These are phyloP conservation scores for Bambusicola thoracicus DNA, from an alignment of 2,113 vertebrate species.

Conservation along the genomic window DNA sequence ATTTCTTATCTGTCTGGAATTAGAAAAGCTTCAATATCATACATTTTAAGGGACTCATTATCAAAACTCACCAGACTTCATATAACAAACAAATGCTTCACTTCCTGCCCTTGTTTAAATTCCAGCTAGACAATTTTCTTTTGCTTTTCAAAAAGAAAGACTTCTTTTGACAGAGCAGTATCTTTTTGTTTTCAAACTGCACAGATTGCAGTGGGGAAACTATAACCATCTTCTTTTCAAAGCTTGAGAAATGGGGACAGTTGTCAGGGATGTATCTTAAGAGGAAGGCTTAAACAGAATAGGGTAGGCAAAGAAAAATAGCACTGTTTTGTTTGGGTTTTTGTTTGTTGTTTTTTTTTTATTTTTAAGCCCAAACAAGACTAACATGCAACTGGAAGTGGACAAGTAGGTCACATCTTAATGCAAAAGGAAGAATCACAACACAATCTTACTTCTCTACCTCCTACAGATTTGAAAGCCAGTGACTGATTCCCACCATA, in stretches of 20 bases:
- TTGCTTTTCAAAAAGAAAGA: constrained; percentile 5
- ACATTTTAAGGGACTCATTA: constrained; percentile 71
- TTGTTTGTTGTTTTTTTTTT: background rate
- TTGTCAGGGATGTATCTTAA: constrained; percentile 19
- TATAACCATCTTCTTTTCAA: background rate
- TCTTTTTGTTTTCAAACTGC: constrained; percentile 36
- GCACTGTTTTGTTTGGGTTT: background rate
- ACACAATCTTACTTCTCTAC: background rate
- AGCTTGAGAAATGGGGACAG: background rate
- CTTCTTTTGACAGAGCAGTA: background rate
- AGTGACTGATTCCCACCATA: background rate
- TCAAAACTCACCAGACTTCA: constrained; percentile 73
- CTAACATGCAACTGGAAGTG: background rate
- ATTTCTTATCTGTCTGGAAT: constrained; percentile 72
- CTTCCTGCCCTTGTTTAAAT: constrained; percentile 55
- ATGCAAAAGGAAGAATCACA: background rate
- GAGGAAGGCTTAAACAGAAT: background rate
- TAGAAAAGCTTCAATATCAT: constrained; percentile 60
- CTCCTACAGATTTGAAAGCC: background rate
- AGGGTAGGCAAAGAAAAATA: background rate
- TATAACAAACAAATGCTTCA: constrained; percentile 67
- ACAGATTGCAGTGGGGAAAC: background rate
- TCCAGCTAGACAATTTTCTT: constrained; percentile 42
- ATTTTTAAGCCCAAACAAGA: background rate
- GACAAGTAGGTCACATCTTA: background rate